Base-by-base conservation (phyloP, 1,140 invertebrate species). In the Drosophila sturtevanti region DNA sequence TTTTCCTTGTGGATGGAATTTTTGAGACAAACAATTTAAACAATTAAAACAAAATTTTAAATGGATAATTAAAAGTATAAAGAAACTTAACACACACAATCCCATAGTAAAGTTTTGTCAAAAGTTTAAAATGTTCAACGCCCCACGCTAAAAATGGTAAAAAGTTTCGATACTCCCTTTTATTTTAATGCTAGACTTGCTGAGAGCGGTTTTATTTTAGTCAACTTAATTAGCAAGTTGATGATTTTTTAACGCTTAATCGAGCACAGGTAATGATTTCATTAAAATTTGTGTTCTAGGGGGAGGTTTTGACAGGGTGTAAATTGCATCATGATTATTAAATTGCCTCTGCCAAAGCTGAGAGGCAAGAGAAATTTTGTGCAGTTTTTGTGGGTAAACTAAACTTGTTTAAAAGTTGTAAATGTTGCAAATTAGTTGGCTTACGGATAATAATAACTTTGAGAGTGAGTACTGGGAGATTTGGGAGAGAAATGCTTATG, bases 211-310 rank as follows among this genome's bases (percentile, higher is more conserved):
- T 65, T 77, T 60, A 61, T 77, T 87, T 79, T 59, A 82, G 79
- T 71, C 84, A 87, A 89, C 84, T 76, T 89, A 89, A 87, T 87
- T 89, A 87, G 84, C 72, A 89, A 74, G 76, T 89, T 87, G 85
- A 87, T 89, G 86, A 87, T 89, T 87, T 79, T 75, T 89, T 73
- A 77, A 77, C 84, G 84, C 77, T 76, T 66, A 80, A 87, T 87
- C 84, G 84, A 89, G 84, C 84, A 68, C 52, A 61, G 68, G 69
- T 67, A 86, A 75, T 81, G 81, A 85, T 85, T 85, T 81, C 74
- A 86, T 85, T 85, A 85, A 54, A 35, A 37, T 12, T 51, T 27
- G 11, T 12, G 35, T 51, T 34, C 58, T n/a, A 11, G 34, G n/a
- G 12, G 54, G 18, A 22, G 54, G 54, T 24, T 1, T 22, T 31